Evolutionary conservation across 2,113 vertebrate species (phyloP).

Genomic region (Pseudolaguvia tuberculata): DNA sequence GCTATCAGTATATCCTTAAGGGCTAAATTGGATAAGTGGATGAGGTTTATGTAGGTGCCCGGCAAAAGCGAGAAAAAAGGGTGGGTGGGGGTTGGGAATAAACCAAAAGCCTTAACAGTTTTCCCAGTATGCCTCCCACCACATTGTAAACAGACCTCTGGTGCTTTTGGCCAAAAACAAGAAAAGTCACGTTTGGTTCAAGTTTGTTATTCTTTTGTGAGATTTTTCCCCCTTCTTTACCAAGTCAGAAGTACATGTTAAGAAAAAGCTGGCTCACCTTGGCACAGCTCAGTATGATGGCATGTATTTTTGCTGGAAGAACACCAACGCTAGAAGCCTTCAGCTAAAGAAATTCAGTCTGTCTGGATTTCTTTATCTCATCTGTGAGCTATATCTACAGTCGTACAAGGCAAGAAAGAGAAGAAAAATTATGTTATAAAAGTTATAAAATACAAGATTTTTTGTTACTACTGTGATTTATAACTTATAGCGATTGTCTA

Average conservation of each 20-base stretch:
- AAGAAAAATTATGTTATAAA: constrained; percentile 7
- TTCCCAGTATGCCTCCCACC: constrained; percentile 25
- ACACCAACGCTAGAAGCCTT: constrained; percentile 12
- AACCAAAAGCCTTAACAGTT: constrained; percentile 34
- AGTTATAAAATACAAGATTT: not conserved
- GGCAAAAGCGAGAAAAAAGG: constrained; percentile 7
- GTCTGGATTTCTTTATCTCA: constrained; percentile 16
- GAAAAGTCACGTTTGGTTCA: constrained; percentile 19
- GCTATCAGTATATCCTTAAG: constrained; percentile 20
- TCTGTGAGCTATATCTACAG: not conserved
- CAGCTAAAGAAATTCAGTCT: constrained; percentile 19
- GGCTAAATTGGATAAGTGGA: constrained; percentile 35
- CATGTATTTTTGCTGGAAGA: constrained; percentile 15
- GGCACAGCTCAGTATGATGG: constrained; percentile 9
- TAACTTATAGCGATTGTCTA: not conserved
- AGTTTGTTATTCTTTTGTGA: not conserved
- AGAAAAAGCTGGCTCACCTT: constrained; percentile 22
- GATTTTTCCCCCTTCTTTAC: constrained; percentile 9
- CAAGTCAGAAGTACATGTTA: constrained; percentile 24
- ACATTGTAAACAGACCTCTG: constrained; percentile 24
- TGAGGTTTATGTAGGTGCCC: constrained; percentile 26
- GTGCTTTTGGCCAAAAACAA: constrained; percentile 25
- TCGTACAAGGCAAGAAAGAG: not conserved
- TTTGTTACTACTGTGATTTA: constrained; percentile 8
- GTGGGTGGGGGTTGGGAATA: constrained; percentile 13